phyloP scores from a whole-genome alignment of 2,113 vertebrate species.

The Prochilodus magdalenae region DNA sequence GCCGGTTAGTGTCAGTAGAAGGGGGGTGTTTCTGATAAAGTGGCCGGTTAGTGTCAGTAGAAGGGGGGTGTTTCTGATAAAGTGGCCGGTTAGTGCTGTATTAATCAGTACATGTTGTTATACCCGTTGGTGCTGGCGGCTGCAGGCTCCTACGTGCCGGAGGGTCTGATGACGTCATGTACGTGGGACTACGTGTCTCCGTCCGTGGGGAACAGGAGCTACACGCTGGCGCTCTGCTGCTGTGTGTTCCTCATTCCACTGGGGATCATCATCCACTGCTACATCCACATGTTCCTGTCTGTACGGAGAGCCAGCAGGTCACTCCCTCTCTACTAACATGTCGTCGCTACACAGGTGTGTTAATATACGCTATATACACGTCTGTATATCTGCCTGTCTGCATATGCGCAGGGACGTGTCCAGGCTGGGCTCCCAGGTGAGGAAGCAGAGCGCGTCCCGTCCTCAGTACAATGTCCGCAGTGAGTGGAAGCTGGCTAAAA shows the following conservation, averaged over 20 bases:
- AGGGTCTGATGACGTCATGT: conserved; percentile 92
- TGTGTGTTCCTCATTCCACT: conserved; percentile 94
- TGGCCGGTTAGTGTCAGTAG: too few relatives aligned
- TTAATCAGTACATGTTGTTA: too few relatives aligned
- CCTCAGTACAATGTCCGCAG: conserved; percentile 65
- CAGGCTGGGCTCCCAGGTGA: conserved; percentile 72
- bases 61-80: too few relatives aligned
- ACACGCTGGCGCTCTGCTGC: conserved; percentile 92
- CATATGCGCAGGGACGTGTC: conserved; percentile 81
- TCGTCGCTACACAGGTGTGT: too few relatives aligned
- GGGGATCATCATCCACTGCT: conserved; percentile 87
- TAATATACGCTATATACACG: neutral
- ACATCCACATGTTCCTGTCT: conserved; percentile 90
- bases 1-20: too few relatives aligned
- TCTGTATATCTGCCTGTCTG: too few relatives aligned
- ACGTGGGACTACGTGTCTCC: conserved; percentile 93
- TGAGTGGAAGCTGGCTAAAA: conserved; percentile 94
- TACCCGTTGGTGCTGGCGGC: too few relatives aligned
- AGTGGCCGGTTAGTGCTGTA: too few relatives aligned
- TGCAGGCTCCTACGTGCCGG: conserved; percentile 89
- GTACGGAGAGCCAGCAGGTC: conserved; percentile 62
- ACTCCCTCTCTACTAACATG: too few relatives aligned
- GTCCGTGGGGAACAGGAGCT: conserved; percentile 83
- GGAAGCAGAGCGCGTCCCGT: conserved; percentile 73
- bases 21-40: too few relatives aligned